Base-by-base conservation (phyloP, 2,888 invertebrate genomes). In the Rhamnusium bicolor region DNA sequence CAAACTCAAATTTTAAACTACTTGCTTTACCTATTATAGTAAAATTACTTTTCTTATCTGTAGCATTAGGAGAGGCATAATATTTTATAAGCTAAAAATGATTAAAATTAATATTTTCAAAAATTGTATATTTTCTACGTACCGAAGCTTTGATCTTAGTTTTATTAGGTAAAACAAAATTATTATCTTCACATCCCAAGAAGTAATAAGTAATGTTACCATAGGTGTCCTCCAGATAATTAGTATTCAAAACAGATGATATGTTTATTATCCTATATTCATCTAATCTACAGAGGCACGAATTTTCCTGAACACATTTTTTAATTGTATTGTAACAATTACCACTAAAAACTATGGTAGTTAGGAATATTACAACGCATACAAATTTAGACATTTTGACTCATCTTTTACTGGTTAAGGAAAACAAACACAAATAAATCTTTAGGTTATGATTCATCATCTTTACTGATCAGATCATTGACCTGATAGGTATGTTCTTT, bases 261-360 rank as follows among this genome's bases (percentile, higher is more conserved):
- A 85, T 75, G 76, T 85, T 80, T 62, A 87, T 86, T 74, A 82
- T 84, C 18, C 79, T 78, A 47, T 86, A 84, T 66, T 87, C 83
- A 4, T 84, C 77, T 21, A 87, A 80, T 61, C 76, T 69, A 71
- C 89, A 89, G 47, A 79, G 76, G 76, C 88, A 88, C 65, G 83
- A 73, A 19, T 78, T 77, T 72, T 81, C 18, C 53, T 80, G 49
- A 60, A 73, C 60, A 77, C 87, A 87, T 77, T 72, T 40, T 40
- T 40, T 75, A 54, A 74, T 68, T 18, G 78, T 62, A 56, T 49
- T 65, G 66, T 62, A 65, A 71, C 67, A 75, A 66, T 19, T 70
- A 29, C 21, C 46, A 21, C 58, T 51, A n/a, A 47, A 60, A 61
- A 72, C 12, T 16, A 66, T 49, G 19, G 32, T 51, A 63, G 56